Evolutionary conservation across 2,888 invertebrate species (phyloP).

Genomic region (Scaptomyza polygonia): DNA sequence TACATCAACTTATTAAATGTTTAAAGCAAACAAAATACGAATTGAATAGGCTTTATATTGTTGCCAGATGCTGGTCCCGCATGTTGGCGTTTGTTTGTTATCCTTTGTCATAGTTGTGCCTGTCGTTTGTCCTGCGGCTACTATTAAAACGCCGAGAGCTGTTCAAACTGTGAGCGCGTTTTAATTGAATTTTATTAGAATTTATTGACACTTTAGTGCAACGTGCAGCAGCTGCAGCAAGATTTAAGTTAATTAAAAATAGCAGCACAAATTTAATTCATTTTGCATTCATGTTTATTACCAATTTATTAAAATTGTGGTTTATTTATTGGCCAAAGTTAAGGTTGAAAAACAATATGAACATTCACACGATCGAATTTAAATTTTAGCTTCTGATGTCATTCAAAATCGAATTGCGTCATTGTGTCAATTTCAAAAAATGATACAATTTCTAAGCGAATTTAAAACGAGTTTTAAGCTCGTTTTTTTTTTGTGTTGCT

Average conservation of each 20-base stretch:
- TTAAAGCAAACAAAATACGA: conserved; percentile 31
- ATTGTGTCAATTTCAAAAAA: conserved; percentile 16
- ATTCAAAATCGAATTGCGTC: conserved; percentile 41
- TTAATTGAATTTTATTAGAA: conserved; percentile 72
- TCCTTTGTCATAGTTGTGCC: conserved; percentile 12
- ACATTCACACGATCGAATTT: too few species aligned
- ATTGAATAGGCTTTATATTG: neutral
- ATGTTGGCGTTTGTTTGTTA: conserved; percentile 39
- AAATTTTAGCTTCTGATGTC: conserved; percentile 50
- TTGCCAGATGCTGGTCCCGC: conserved; percentile 60
- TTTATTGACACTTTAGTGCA: conserved; percentile 60
- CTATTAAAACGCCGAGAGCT: conserved; percentile 47
- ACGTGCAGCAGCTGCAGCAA: conserved; percentile 17
- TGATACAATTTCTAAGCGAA: conserved; percentile 18
- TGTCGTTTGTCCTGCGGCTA: conserved; percentile 23
- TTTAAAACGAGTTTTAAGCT: conserved; percentile 56
- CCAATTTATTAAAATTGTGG: conserved; percentile 1
- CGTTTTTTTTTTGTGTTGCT: conserved; percentile 42
- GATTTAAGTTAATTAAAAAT: conserved; percentile 13
- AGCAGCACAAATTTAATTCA: neutral
- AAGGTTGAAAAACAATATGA: too few species aligned
- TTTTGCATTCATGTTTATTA: conserved; percentile 2
- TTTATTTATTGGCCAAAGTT: too few species aligned
- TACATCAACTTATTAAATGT: conserved; percentile 19
- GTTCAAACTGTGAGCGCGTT: conserved; percentile 36